Evolutionary conservation across 1,140 invertebrate genomes (phyloP).

Genomic region (Orchestia grillus): DNA sequence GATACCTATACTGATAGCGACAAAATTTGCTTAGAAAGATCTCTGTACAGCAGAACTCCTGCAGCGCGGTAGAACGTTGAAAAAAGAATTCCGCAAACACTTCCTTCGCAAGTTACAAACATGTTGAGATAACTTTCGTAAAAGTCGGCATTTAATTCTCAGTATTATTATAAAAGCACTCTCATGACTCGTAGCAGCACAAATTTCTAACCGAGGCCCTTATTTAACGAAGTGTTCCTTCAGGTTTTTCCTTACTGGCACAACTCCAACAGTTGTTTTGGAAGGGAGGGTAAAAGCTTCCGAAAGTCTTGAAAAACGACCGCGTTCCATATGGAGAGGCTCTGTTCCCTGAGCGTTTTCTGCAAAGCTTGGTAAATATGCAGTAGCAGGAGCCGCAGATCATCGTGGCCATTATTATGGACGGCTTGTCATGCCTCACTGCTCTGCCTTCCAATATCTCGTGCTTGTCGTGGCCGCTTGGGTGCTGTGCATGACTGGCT

Average conservation of each 20-base stretch:
- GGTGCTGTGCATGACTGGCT: not conserved
- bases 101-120: not conserved
- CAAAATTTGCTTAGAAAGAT: not conserved
- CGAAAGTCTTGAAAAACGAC: conserved; percentile 17
- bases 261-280: not conserved
- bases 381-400: not conserved
- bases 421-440: not conserved
- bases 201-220: not conserved
- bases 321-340: conserved; percentile 32
- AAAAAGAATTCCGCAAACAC: not conserved
- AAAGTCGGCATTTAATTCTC: not conserved
- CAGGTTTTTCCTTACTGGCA: not conserved
- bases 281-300: not conserved
- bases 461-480: not conserved
- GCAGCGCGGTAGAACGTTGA: not conserved
- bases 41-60: not conserved
- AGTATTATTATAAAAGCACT: not conserved
- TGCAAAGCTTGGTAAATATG: conserved; percentile 29
- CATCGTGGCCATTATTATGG: not conserved
- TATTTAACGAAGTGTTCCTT: not conserved
- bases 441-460: not conserved
- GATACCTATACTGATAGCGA: not conserved
- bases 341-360: not conserved
- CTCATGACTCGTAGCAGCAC: not conserved
- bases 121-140: not conserved